phyloP scores from a whole-genome alignment of 2,113 vertebrate species.

The Peromyscus polionotus region DNA sequence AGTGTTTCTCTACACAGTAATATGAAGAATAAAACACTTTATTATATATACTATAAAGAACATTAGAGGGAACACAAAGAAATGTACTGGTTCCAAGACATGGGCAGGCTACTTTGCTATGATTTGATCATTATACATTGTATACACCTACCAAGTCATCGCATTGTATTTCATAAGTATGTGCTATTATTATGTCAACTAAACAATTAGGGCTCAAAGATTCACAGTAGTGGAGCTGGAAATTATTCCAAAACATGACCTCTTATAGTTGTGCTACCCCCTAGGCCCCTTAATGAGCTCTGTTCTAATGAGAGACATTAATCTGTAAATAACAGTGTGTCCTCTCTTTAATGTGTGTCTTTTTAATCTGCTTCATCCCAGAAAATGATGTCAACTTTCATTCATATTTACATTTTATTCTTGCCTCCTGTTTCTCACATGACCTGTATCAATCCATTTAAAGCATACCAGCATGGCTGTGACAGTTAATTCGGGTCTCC shows the following conservation, averaged over 20 bases:
- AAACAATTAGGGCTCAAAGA: not conserved
- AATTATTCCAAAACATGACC: not conserved
- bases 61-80: not conserved
- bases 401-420: not conserved
- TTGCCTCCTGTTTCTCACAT: not conserved
- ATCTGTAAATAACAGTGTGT: not conserved
- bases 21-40: not conserved
- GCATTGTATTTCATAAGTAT: not conserved
- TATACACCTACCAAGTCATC: not conserved
- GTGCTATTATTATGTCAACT: not conserved
- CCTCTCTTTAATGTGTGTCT: not conserved
- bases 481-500: not conserved
- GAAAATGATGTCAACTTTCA: not conserved
- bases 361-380: not conserved
- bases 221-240: not conserved
- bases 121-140: not conserved
- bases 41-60: not conserved
- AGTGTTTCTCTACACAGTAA: not conserved
- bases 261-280: not conserved
- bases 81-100: not conserved
- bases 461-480: not conserved
- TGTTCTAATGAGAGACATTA: not conserved
- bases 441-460: not conserved
- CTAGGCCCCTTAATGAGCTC: not conserved
- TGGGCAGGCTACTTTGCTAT: not conserved